These are phyloP conservation scores for Stigmatopora argus DNA, from an alignment of 2,113 vertebrate species.

Conservation along the genomic window DNA sequence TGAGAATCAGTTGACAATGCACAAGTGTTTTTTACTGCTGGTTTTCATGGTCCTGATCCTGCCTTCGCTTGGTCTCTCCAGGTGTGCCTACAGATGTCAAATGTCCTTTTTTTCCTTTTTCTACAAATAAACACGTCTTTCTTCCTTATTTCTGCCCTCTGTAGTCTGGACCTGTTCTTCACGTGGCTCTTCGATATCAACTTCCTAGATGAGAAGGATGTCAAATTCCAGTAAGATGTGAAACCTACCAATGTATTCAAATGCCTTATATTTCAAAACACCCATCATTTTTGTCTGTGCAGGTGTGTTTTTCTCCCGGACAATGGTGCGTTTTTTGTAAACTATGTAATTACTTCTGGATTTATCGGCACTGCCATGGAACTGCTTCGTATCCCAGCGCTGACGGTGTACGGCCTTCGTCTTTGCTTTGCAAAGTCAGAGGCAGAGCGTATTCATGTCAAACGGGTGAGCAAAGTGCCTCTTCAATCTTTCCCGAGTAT, in stretches of 20 bases:
- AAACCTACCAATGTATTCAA: not conserved
- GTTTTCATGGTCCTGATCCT: slow-evolving; percentile 97
- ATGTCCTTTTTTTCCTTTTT: not conserved
- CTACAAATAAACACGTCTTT: not conserved
- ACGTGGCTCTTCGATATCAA: slow-evolving; percentile 91
- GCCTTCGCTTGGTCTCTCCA: slow-evolving; percentile 89
- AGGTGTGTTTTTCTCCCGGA: slow-evolving; percentile 97
- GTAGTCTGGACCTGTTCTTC: slow-evolving; percentile 88
- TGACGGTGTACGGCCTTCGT: slow-evolving; percentile 79
- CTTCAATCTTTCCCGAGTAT: not conserved
- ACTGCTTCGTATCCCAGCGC: slow-evolving; percentile 82
- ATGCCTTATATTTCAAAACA: not conserved
- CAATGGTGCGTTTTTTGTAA: slow-evolving; percentile 94
- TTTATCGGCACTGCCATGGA: slow-evolving; percentile 89
- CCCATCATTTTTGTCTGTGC: not conserved
- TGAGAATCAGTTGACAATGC: slow-evolving; percentile 90
- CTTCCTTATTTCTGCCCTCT: slow-evolving; percentile 8
- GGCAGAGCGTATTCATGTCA: slow-evolving; percentile 86
- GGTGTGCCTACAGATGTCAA: slow-evolving; percentile 66
- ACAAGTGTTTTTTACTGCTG: slow-evolving; percentile 92
- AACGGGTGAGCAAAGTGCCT: slow-evolving; percentile 70
- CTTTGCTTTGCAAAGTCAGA: slow-evolving; percentile 90
- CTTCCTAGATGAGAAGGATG: slow-evolving; percentile 79
- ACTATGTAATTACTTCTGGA: slow-evolving; percentile 90
- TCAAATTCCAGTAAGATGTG: slow-evolving; percentile 88